Base-by-base conservation (phyloP, 2,888 invertebrate genomes). In the Patella caerulea region DNA sequence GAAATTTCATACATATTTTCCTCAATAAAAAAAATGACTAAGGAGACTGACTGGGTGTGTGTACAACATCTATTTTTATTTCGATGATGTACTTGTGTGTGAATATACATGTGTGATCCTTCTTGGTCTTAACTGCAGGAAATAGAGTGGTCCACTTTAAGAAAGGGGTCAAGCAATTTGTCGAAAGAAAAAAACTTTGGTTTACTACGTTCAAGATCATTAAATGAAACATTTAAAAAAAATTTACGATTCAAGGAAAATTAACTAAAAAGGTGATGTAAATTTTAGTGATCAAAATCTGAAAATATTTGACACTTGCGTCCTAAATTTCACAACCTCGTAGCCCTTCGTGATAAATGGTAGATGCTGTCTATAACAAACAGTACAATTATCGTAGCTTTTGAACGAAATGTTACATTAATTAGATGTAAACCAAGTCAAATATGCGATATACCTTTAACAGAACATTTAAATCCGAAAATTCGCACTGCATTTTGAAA, bases 401-500 rank as follows among this genome's bases (percentile, higher is more conserved):
- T 11, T 15, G 19, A 71, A 34, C 24, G 19, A 19, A 15, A 17
- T 29, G 15, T 5, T 12, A 24, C 24, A 71, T 71, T 34, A 19
- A 71, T 71, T 34, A 71, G 29, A 34, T 71, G 71, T 12, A 45
- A 45, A 45, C 1, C 45, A 45, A 45, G 45, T 45, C 45, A 45
- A 45, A 45, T 45, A 45, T 45, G 65, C 24, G 24, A 24, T 24
- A 65, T 65, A 65, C 65, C 65, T 65, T 65, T 24, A 65, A 65
- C 24, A 65, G 24, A 4, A 65, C 65, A 19, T 24, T 65, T 24
- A 65, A 65, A 65, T 65, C 65, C 11, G 65, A 65, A 65, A 65
- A 65, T 24, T 65, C 65, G 15, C 65, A 65, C 65, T 65, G 65
- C 65, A 65, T 65, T 65, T 65, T 65, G 65, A 65, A 65, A 24